phyloP scores from a whole-genome alignment of 2,113 vertebrate species.

The Python bivittatus region DNA sequence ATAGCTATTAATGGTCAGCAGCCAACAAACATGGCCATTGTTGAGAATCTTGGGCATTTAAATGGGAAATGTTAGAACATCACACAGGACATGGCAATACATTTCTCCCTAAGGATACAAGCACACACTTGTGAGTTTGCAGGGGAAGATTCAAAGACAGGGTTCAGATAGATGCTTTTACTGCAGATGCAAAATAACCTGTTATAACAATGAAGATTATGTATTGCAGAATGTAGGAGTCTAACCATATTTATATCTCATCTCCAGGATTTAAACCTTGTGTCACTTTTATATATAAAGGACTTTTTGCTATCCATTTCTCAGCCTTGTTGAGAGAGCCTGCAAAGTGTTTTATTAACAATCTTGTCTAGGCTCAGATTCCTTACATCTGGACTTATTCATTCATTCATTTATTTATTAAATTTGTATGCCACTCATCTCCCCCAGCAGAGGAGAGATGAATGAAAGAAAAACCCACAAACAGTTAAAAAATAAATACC shows the following conservation, averaged over 20 bases:
- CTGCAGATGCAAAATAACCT: background rate
- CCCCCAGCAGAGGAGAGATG: too few relatives aligned
- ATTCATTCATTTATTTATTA: too few relatives aligned
- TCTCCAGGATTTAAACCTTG: background rate
- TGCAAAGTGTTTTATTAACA: background rate
- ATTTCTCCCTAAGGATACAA: background rate
- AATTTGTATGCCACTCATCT: too few relatives aligned
- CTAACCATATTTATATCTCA: background rate
- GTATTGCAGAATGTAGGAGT: background rate
- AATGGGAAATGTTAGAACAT: background rate
- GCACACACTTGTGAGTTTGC: background rate
- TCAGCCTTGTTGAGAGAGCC: background rate
- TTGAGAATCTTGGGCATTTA: background rate
- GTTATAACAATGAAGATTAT: background rate
- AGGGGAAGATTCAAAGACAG: background rate
- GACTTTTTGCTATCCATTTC: background rate
- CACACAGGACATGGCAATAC: background rate
- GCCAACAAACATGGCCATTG: background rate
- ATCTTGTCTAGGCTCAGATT: background rate
- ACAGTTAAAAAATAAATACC: too few relatives aligned
- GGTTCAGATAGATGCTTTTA: background rate
- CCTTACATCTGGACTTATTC: background rate
- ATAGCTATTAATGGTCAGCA: background rate
- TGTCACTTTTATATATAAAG: background rate
- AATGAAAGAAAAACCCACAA: too few relatives aligned